Percentiles rank a stretch among this genome's conserved stretches.
phyloP scores from a whole-genome alignment of 2,797 vertebrate species.

The Masticophis lateralis region DNA sequence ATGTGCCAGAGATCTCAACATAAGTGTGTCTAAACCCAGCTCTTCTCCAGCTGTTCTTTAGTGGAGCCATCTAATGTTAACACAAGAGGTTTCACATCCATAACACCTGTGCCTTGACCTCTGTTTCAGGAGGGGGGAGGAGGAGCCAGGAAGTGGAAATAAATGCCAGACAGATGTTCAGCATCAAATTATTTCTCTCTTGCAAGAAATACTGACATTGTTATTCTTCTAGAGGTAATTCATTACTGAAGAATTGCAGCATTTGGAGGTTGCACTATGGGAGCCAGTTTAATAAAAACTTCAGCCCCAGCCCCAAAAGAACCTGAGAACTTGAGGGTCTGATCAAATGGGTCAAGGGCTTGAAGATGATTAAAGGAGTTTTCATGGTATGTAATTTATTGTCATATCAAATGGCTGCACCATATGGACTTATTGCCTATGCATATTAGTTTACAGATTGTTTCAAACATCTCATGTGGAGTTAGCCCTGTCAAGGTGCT shows the following conservation, averaged over 20 bases:
- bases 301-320: neutral
- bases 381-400: neutral
- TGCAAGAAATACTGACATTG: neutral
- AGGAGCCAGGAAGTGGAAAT: neutral
- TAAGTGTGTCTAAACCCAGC: neutral
- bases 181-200: neutral
- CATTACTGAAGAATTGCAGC: neutral
- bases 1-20: neutral
- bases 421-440: neutral
- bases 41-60: slow-evolving; percentile 5
- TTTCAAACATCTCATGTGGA: neutral
- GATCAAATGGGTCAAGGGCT: neutral
- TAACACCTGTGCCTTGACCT: neutral
- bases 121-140: neutral
- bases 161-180: slow-evolving; percentile 15
- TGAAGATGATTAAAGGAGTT: neutral
- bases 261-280: neutral
- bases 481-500: neutral
- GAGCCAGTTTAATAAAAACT: neutral
- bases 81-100: neutral
- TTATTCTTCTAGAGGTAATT: neutral
- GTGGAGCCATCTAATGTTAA: neutral
- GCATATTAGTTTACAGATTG: neutral
- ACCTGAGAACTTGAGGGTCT: neutral
- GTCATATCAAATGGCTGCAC: neutral